phyloP scores from a whole-genome alignment of 2,113 vertebrate genomes.

The Lepidothrix coronata region DNA sequence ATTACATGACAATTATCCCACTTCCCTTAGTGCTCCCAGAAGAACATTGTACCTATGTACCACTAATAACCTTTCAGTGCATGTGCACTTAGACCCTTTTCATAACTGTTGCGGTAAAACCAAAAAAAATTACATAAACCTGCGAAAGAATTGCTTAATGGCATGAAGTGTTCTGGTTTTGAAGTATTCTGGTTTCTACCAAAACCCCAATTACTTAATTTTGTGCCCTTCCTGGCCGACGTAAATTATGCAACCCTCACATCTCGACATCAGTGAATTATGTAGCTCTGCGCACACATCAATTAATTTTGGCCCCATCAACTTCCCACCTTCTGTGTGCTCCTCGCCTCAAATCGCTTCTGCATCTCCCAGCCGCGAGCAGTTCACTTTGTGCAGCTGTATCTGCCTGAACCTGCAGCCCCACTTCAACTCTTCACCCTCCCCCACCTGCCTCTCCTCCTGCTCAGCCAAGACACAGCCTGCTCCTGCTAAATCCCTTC shows the following conservation, averaged over 20 bases:
- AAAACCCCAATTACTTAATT: constrained; percentile 53
- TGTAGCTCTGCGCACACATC: constrained; percentile 1
- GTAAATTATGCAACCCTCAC: constrained; percentile 37
- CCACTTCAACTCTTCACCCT: constrained; percentile 23
- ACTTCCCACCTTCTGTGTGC: constrained; percentile 36
- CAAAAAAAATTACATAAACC: neutral
- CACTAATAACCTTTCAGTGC: neutral
- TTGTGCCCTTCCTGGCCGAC: constrained; percentile 3
- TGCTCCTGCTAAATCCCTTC: neutral
- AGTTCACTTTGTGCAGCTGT: constrained; percentile 9
- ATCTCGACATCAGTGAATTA: constrained; percentile 23
- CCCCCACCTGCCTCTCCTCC: constrained; percentile 18
- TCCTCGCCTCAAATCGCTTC: neutral
- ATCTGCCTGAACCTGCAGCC: constrained; percentile 59
- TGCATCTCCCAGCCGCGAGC: constrained; percentile 39
- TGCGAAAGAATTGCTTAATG: constrained; percentile 16
- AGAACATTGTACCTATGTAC: neutral
- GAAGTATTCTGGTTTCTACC: constrained; percentile 27
- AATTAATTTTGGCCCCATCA: constrained; percentile 63
- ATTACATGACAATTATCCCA: neutral
- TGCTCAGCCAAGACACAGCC: neutral
- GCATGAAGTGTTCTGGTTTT: neutral
- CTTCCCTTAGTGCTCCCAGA: neutral
- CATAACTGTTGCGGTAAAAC: neutral
- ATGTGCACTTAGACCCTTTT: neutral